Conservation (phyloP, 2,888 invertebrate species). For the Cephus pygmeus region DNA sequence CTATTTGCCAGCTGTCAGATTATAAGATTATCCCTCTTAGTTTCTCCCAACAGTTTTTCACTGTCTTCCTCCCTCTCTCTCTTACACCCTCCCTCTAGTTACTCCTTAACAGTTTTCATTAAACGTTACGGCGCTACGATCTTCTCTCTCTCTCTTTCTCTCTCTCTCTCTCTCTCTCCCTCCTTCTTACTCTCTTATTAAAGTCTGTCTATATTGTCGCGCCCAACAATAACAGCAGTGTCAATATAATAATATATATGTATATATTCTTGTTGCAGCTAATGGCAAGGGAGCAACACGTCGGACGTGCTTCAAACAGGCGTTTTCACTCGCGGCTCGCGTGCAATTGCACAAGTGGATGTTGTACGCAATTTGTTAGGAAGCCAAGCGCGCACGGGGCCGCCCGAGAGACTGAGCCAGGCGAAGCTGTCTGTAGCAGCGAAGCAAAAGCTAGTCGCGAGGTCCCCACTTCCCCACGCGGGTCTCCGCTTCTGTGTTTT, state of each 20-base stretch:
- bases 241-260: background rate
- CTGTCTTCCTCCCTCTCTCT: background rate
- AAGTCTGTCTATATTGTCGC: background rate
- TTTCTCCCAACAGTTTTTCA: background rate
- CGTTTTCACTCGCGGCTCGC: constrained; percentile 3
- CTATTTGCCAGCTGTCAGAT: background rate
- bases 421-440: constrained; percentile 41
- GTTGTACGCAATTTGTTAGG: constrained; percentile 26
- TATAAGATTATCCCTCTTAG: background rate
- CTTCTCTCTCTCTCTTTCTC: background rate
- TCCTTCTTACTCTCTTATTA: too few species aligned
- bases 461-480: constrained; percentile 43
- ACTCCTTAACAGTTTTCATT: background rate
- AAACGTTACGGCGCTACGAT: background rate
- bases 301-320: background rate
- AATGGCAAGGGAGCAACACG: background rate
- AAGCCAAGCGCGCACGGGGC: constrained; percentile 47
- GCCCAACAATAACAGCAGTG: background rate
- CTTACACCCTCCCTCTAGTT: background rate
- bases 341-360: constrained; percentile 9
- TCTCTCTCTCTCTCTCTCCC: too few species aligned
- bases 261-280: background rate
- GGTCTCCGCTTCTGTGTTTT: constrained; percentile 20
- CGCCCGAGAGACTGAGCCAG: constrained; percentile 48
- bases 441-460: constrained; percentile 36